These are phyloP conservation scores for Darevskia nairensis DNA, from an alignment of 2,797 vertebrate species.

Conservation along the genomic window DNA sequence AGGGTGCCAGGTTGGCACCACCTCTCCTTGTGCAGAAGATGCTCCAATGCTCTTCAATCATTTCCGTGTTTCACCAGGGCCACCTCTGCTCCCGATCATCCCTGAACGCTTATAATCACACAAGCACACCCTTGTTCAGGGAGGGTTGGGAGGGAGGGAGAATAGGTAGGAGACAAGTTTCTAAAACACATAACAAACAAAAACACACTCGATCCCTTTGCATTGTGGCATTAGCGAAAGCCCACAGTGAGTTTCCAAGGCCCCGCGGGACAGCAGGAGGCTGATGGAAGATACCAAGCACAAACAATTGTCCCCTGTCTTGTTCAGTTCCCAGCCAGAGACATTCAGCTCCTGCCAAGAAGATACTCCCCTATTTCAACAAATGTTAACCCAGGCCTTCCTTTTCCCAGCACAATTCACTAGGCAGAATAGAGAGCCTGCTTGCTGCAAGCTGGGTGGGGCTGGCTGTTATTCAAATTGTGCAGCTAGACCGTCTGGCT, in stretches of 20 bases:
- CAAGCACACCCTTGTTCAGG: background rate
- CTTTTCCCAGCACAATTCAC: slow-evolving; percentile 79
- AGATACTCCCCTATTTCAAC: slow-evolving; percentile 79
- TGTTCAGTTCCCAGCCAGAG: slow-evolving; percentile 75
- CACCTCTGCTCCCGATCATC: slow-evolving; percentile 22
- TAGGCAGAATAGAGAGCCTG: slow-evolving; percentile 76
- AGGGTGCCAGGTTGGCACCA: too few relatives aligned
- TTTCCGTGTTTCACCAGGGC: slow-evolving; percentile 59
- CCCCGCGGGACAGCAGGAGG: slow-evolving; percentile 77
- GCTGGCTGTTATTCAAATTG: slow-evolving; percentile 78
- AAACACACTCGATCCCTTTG: background rate
- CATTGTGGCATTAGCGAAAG: slow-evolving; percentile 70
- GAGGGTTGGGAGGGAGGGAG: too few relatives aligned
- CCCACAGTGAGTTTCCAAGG: slow-evolving; percentile 74
- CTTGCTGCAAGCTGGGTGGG: slow-evolving; percentile 73
- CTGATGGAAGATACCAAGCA: slow-evolving; percentile 80
- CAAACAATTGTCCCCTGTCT: slow-evolving; percentile 84
- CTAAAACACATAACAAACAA: background rate
- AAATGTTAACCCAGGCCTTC: slow-evolving; percentile 78
- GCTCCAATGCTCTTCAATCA: slow-evolving; percentile 68
- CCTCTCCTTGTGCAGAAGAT: background rate
- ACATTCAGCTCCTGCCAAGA: slow-evolving; percentile 81
- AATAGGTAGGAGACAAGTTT: too few relatives aligned
- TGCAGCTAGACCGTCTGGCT: slow-evolving; percentile 64
- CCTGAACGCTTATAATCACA: background rate